Base-by-base conservation (phyloP, 2,888 invertebrate species). In the Plebejus melissa region DNA sequence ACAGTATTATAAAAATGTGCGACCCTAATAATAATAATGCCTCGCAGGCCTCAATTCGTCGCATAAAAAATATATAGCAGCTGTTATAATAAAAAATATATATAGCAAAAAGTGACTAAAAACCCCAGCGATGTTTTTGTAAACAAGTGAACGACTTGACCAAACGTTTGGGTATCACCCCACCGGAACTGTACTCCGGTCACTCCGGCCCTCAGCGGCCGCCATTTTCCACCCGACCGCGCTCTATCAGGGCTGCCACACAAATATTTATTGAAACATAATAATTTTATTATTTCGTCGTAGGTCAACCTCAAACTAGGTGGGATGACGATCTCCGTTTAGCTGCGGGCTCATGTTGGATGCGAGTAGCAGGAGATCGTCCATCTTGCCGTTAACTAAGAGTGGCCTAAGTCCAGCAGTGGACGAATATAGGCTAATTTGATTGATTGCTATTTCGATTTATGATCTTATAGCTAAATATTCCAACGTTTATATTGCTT, bases 201-300 rank as follows among this genome's bases (percentile, higher is more conserved):
- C 91, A 90, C 85, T 90, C 87, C 84, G 89, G 88, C 87, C 86
- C 87, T 88, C 85, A 84, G 85, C 86, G 89, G 87, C 89, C 87
- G 85, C 87, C 88, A 91, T 93, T 91, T 90, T 86, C 89, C 91
- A 88, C 87, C 87, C 87, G 86, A 88, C 83, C 88, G 90, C 85
- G 82, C 83, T 82, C 84, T 9, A 32, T 11, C 65, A 65, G 65
- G 65, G 65, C 13, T 65, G 36, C 32, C 32, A 65, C 65, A 1
- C 32, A 13, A 32, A 28, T 11, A 28, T 28, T 65, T 11, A 65
- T 32, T 28, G 11, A 11, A 46, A 46, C 9, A 46, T 0, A 46
- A 46, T 46, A 11, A 22, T 22, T 0, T 22, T 22, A 0, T 22
- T 22, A 22, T 22, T 22, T 22, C 22, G 22, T 22, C 22, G 22